Conservation (phyloP, 2,888 invertebrate species). For the Euzetes globulus region DNA sequence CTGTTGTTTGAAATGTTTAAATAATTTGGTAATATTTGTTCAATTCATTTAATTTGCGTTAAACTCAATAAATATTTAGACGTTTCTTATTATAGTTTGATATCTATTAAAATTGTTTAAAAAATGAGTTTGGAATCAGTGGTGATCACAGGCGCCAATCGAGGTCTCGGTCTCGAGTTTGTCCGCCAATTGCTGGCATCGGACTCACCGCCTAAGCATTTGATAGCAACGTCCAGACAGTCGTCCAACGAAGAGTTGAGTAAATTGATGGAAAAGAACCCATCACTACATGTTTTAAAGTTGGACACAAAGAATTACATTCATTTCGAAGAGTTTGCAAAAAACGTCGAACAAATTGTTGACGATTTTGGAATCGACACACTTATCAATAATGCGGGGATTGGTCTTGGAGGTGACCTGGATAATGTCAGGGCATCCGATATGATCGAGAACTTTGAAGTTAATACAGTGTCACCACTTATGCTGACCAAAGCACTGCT, state of each 20-base stretch:
- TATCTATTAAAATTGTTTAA: too few relatives aligned
- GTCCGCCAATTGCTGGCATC: slow-evolving; percentile 55
- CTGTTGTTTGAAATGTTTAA: too few relatives aligned
- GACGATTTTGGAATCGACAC: slow-evolving; percentile 68
- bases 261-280: slow-evolving; percentile 55
- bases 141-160: slow-evolving; percentile 79
- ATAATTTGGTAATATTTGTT: too few relatives aligned
- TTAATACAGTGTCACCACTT: slow-evolving; percentile 73
- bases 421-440: slow-evolving; percentile 63
- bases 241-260: slow-evolving; percentile 61
- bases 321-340: slow-evolving; percentile 30
- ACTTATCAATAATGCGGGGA: slow-evolving; percentile 79
- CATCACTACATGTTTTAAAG: slow-evolving; percentile 62
- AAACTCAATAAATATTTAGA: too few relatives aligned
- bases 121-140: slow-evolving; percentile 50
- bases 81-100: too few relatives aligned
- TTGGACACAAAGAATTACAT: slow-evolving; percentile 37
- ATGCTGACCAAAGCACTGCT: slow-evolving; percentile 70
- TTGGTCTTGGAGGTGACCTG: slow-evolving; percentile 65
- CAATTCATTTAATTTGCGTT: too few relatives aligned
- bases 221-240: slow-evolving; percentile 74
- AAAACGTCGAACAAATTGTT: slow-evolving; percentile 51
- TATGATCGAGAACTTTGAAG: slow-evolving; percentile 60
- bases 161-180: slow-evolving; percentile 79
- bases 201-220: slow-evolving; percentile 56